phyloP scores from a whole-genome alignment of 2,888 invertebrate genomes.

The Ormyrus labotus region DNA sequence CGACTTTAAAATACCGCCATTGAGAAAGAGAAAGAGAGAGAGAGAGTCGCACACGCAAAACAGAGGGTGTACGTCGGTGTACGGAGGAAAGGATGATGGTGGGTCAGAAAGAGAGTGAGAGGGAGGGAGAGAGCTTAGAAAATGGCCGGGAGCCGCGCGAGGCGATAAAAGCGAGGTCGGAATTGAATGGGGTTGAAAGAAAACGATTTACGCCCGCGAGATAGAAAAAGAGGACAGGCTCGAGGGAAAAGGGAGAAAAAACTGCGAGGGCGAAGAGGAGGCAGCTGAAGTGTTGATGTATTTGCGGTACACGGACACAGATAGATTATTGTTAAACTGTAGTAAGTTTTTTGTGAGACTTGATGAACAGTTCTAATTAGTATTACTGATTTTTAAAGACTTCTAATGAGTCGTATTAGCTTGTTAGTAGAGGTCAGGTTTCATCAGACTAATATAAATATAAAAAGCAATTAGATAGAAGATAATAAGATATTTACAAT shows the following conservation, averaged over 20 bases:
- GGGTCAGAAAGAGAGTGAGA: conserved; percentile 4
- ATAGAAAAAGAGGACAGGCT: not conserved
- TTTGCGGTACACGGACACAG: too few species aligned
- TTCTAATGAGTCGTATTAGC: too few species aligned
- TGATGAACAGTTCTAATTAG: too few species aligned
- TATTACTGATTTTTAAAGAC: too few species aligned
- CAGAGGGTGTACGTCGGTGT: not conserved
- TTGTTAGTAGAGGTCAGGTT: too few species aligned
- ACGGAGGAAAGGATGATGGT: not conserved
- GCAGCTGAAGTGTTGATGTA: not conserved
- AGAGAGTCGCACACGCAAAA: not conserved
- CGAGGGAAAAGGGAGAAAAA: not conserved
- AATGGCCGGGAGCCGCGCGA: conserved; percentile 16
- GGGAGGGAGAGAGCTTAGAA: conserved; percentile 17
- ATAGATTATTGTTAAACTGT: too few species aligned
- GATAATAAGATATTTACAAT: too few species aligned
- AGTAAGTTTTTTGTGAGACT: too few species aligned
- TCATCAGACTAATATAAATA: too few species aligned
- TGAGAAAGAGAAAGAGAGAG: too few species aligned
- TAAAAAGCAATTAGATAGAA: too few species aligned
- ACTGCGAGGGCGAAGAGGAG: not conserved
- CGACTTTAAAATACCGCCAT: conserved; percentile 23
- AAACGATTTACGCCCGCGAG: conserved; percentile 18
- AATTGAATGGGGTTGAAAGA: conserved; percentile 2
- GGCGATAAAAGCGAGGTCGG: conserved; percentile 12